These are phyloP conservation scores for Cephus rjabovi DNA, from an alignment of 2,888 invertebrate species.

Conservation along the genomic window DNA sequence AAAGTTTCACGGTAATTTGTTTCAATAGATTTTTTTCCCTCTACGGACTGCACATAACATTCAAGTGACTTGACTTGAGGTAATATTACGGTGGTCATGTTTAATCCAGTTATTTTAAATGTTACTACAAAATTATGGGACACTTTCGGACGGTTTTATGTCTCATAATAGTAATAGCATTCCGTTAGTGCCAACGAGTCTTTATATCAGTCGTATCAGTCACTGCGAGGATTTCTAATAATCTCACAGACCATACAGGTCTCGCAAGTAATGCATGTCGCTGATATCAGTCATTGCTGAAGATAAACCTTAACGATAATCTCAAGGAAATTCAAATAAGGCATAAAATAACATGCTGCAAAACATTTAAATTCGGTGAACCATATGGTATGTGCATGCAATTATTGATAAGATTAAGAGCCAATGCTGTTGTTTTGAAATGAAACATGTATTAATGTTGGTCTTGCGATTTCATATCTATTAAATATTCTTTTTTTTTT, in stretches of 20 bases:
- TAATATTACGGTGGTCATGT: not conserved
- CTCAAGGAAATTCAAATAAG: conserved; percentile 45
- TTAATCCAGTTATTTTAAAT: not conserved
- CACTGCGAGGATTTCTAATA: not conserved
- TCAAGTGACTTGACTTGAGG: not conserved
- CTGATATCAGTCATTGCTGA: not conserved
- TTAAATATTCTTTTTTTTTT: not conserved
- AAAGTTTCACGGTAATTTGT: conserved; percentile 6
- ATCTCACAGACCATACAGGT: not conserved
- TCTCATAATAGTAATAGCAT: not conserved
- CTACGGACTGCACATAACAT: not conserved
- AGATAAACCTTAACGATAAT: conserved; percentile 35
- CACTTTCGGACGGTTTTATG: not conserved
- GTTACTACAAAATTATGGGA: not conserved
- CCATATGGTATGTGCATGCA: not conserved
- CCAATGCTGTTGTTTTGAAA: conserved; percentile 20
- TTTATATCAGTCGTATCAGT: not conserved
- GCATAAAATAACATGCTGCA: not conserved
- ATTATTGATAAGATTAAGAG: conserved; percentile 27
- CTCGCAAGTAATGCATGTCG: not conserved
- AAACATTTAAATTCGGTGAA: not conserved
- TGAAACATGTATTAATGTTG: not conserved
- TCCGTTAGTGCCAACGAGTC: not conserved
- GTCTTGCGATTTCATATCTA: not conserved
- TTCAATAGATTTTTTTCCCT: not conserved